A percentile compares a stretch with the other conserved stretches of the same genome.
phyloP scores from a whole-genome alignment of 2,888 invertebrate genomes.

The Lasioglossum pauxillum region DNA sequence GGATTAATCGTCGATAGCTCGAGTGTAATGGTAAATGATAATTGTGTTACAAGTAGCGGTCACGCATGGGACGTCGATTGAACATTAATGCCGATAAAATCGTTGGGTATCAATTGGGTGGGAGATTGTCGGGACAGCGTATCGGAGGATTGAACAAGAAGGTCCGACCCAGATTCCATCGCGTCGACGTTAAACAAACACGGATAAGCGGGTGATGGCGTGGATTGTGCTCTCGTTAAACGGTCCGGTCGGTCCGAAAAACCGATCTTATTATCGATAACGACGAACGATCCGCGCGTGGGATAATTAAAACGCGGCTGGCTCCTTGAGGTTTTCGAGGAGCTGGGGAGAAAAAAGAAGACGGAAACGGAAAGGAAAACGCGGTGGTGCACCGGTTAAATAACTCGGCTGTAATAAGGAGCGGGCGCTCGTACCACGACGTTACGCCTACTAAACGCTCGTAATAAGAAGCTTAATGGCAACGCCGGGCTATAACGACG shows the following conservation, averaged over 20 bases:
- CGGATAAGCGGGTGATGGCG: background rate
- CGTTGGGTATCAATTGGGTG: background rate
- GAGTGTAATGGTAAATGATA: constrained; percentile 2
- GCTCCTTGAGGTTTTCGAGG: background rate
- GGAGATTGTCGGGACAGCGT: background rate
- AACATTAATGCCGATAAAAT: constrained; percentile 28
- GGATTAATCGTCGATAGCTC: constrained; percentile 26
- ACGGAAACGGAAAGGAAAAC: constrained; percentile 9
- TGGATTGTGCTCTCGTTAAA: background rate
- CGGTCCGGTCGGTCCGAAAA: background rate
- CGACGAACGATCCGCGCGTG: background rate
- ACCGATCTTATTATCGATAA: constrained; percentile 24
- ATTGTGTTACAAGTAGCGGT: background rate
- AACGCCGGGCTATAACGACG: constrained; percentile 54
- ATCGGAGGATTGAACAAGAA: background rate
- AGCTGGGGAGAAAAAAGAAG: background rate
- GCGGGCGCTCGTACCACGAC: constrained; percentile 13
- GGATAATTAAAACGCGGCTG: constrained; percentile 20
- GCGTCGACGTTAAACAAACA: constrained; percentile 6
- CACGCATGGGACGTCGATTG: background rate
- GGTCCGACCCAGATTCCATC: background rate
- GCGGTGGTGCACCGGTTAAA: constrained; percentile 19
- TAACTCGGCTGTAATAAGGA: constrained; percentile 44
- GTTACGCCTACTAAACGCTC: constrained; percentile 55
- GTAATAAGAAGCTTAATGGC: constrained; percentile 70